phyloP scores from a whole-genome alignment of 2,888 invertebrate genomes.

The Phytoseiulus persimilis region DNA sequence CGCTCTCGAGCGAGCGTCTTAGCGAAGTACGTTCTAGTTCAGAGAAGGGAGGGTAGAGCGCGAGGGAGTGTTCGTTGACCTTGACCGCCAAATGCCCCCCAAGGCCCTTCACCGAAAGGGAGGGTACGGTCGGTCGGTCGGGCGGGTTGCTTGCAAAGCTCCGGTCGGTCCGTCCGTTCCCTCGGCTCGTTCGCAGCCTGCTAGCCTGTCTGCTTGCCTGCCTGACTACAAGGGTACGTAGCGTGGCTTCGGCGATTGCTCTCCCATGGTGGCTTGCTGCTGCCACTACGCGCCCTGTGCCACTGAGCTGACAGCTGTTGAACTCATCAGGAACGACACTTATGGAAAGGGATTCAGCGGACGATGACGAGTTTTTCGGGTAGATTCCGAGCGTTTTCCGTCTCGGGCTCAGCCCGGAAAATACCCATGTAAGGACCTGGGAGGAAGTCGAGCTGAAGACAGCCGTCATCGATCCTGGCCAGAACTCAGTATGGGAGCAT shows the following conservation, averaged over 20 bases:
- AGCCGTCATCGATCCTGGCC: too few species aligned
- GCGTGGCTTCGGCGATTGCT: neutral
- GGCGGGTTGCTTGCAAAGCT: neutral
- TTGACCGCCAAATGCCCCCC: neutral
- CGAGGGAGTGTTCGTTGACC: neutral
- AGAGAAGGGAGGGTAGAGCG: neutral
- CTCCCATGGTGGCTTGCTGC: neutral
- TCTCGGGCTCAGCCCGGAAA: neutral
- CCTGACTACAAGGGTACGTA: neutral
- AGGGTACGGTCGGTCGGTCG: neutral
- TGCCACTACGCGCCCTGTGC: neutral
- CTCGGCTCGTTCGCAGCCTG: neutral
- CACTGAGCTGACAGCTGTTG: neutral
- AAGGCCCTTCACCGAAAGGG: neutral
- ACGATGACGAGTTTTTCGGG: neutral
- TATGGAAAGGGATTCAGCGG: neutral
- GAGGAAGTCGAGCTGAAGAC: too few species aligned
- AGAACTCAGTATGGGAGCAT: too few species aligned
- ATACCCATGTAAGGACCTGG: neutral
- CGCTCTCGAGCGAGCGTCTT: conserved; percentile 5
- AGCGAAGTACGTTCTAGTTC: neutral
- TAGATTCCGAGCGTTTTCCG: neutral
- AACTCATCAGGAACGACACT: neutral
- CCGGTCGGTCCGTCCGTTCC: too few species aligned
- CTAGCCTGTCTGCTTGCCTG: neutral